phyloP scores from a whole-genome alignment of 2,113 vertebrate species.

The Chrysochloris asiatica region DNA sequence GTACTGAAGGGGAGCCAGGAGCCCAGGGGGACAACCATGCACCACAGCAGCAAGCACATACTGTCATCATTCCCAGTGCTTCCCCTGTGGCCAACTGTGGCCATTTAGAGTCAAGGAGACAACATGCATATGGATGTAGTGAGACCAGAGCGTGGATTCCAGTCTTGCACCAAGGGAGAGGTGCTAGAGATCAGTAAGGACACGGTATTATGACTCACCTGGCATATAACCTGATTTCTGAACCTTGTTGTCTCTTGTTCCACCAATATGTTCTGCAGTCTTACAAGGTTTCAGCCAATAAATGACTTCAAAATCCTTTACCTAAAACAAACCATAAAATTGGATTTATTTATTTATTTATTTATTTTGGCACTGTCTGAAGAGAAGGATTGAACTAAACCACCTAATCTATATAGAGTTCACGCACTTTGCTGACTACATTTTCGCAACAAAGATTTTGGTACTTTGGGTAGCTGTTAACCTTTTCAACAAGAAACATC shows the following conservation, averaged over 20 bases:
- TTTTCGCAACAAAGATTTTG: neutral
- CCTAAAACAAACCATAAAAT: neutral
- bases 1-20: slow-evolving; percentile 73
- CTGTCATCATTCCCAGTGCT: neutral
- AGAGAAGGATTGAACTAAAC: neutral
- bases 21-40: neutral
- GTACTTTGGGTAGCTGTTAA: neutral
- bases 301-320: neutral
- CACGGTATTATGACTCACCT: neutral
- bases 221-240: neutral
- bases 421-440: neutral
- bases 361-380: neutral
- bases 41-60: accelerated
- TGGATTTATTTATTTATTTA: neutral
- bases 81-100: neutral
- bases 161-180: neutral
- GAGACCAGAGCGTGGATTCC: neutral
- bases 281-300: neutral
- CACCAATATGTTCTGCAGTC: neutral
- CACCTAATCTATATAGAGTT: neutral
- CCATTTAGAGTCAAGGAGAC: neutral
- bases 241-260: neutral
- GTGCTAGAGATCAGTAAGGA: neutral
- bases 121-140: neutral
- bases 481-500: too few relatives aligned